Evolutionary conservation across 2,888 invertebrate genomes (phyloP).

Genomic region (Drosophila fungiperda): DNA sequence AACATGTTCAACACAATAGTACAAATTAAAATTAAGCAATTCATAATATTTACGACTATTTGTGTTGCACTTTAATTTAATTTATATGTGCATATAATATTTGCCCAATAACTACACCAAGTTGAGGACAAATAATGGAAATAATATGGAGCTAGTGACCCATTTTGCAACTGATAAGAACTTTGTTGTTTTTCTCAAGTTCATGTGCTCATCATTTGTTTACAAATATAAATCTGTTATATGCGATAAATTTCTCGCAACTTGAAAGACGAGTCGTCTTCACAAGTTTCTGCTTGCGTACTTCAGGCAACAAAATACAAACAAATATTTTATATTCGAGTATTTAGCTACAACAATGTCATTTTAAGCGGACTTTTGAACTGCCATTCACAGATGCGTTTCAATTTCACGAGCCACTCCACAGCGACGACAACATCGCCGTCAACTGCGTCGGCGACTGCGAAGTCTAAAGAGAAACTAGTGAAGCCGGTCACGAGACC

Average conservation of each 20-base stretch:
- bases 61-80: constrained; percentile 11
- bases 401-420: constrained; percentile 64
- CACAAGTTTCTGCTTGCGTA: constrained; percentile 46
- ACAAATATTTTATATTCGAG: constrained; percentile 11
- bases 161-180: constrained; percentile 26
- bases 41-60: constrained; percentile 3
- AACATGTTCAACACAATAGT: constrained; percentile 22
- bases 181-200: constrained; percentile 21
- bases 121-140: background rate
- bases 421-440: constrained; percentile 38
- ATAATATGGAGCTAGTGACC: background rate
- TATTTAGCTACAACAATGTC: constrained; percentile 9
- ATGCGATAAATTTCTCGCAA: constrained; percentile 45
- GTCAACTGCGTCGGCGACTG: constrained; percentile 12
- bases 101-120: background rate
- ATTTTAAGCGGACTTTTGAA: constrained; percentile 27
- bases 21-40: constrained; percentile 20
- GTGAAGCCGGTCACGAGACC: constrained; percentile 71
- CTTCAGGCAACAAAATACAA: constrained; percentile 18
- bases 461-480: constrained; percentile 46
- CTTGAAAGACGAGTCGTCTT: constrained; percentile 36
- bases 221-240: constrained; percentile 36
- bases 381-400: constrained; percentile 68
- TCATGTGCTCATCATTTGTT: constrained; percentile 26
- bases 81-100: background rate